Evolutionary conservation across 2,888 invertebrate species (phyloP).

Genomic region (Cecidostiba fungosa): DNA sequence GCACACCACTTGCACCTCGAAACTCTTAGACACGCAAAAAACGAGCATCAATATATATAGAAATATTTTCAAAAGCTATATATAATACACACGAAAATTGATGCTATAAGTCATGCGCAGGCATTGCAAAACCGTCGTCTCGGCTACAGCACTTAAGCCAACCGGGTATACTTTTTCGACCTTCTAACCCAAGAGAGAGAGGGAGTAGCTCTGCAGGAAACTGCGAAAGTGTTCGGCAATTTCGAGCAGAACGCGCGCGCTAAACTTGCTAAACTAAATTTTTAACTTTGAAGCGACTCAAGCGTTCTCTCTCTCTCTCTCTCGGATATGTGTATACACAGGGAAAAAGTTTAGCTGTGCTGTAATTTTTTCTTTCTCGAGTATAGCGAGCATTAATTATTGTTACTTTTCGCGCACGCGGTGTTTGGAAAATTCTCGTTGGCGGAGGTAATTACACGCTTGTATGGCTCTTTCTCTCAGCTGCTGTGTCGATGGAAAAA

Average conservation of each 20-base stretch:
- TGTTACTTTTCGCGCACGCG: conserved; percentile 10
- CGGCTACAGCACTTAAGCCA: conserved; percentile 12
- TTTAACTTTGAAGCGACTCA: conserved; percentile 1
- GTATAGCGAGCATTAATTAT: not conserved
- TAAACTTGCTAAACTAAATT: conserved; percentile 23
- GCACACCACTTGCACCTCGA: not conserved
- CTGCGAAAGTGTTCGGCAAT: not conserved
- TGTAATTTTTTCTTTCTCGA: not conserved
- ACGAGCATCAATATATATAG: not conserved
- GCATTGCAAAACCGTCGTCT: not conserved
- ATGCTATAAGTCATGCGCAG: conserved; percentile 2
- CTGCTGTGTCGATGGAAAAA: not conserved
- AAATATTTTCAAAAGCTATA: not conserved
- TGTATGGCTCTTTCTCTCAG: too few relatives aligned
- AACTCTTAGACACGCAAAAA: not conserved
- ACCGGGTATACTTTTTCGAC: not conserved
- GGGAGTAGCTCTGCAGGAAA: not conserved
- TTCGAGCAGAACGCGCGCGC: not conserved
- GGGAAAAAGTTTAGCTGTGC: conserved; percentile 10
- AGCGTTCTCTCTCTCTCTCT: too few relatives aligned
- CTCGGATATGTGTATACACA: not conserved
- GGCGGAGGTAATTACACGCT: not conserved
- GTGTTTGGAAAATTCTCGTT: conserved; percentile 13
- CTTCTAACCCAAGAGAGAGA: not conserved
- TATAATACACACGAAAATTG: not conserved